Conservation (phyloP, 2,888 invertebrate genomes). For the Myopa testacea region DNA sequence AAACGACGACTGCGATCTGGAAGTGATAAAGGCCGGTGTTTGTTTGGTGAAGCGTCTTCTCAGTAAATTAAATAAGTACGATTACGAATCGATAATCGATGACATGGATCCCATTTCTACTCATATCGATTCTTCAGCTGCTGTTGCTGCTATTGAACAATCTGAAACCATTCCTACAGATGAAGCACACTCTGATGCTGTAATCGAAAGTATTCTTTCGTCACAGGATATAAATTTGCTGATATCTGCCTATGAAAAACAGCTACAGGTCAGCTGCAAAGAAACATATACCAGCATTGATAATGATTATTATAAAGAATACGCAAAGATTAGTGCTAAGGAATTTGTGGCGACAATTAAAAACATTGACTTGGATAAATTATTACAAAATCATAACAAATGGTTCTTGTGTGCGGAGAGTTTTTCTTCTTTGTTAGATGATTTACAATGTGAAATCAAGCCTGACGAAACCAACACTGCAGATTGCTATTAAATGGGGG, state of each 20-base stretch:
- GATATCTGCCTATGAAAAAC: constrained; percentile 71
- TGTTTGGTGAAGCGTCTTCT: constrained; percentile 68
- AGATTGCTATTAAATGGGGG: constrained; percentile 57
- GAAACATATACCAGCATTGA: constrained; percentile 51
- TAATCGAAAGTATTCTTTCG: constrained; percentile 60
- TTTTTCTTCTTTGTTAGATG: constrained; percentile 79
- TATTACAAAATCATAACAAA: constrained; percentile 73
- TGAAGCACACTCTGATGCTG: constrained; percentile 49
- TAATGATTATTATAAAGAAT: constrained; percentile 59
- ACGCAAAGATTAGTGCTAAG: constrained; percentile 69
- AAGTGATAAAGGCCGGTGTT: constrained; percentile 76
- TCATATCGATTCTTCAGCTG: constrained; percentile 55
- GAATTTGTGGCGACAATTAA: constrained; percentile 74
- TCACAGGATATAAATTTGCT: constrained; percentile 60
- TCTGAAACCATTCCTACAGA: constrained; percentile 65
- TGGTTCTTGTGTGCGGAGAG: constrained; percentile 78
- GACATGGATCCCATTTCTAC: constrained; percentile 68
- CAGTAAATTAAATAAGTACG: constrained; percentile 72
- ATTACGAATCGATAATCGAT: constrained; percentile 64
- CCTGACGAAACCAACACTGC: constrained; percentile 57
- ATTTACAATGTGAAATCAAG: constrained; percentile 70
- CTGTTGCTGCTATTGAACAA: not conserved
- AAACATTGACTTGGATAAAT: constrained; percentile 72
- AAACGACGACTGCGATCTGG: constrained; percentile 78
- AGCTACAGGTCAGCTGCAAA: constrained; percentile 60